Evolutionary conservation across 2,888 invertebrate species (phyloP).

Genomic region (Agrochola circellaris): DNA sequence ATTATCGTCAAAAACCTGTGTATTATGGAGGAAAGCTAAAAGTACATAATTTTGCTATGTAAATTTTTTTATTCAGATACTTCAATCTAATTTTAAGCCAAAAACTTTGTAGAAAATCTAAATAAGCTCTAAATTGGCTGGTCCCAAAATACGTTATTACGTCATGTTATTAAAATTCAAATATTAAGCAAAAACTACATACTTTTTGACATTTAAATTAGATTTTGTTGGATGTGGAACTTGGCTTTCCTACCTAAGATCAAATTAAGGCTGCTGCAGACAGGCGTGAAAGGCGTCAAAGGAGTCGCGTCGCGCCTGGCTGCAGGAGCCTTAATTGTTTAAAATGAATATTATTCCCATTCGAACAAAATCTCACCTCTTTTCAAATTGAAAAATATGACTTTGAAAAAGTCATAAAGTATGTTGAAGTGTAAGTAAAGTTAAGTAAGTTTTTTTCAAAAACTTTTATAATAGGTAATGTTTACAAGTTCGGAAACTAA

Average conservation of each 20-base stretch:
- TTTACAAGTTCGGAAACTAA: neutral
- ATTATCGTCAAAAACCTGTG: neutral
- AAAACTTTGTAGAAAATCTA: neutral
- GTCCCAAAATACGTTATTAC: neutral
- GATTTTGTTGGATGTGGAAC: neutral
- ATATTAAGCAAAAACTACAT: neutral
- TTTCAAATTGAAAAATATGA: neutral
- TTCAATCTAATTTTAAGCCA: neutral
- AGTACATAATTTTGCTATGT: neutral
- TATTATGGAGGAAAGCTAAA: neutral
- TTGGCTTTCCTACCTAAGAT: neutral
- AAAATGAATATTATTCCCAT: neutral
- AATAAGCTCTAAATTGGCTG: conserved; percentile 15
- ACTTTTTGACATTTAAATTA: conserved; percentile 6
- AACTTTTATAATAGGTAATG: no score
- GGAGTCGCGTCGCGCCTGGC: no score
- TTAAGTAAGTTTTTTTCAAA: no score
- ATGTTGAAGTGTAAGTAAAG: no score
- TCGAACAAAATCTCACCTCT: neutral
- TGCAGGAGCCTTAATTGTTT: no score
- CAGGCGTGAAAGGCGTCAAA: no score
- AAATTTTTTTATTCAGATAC: neutral
- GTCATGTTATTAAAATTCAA: neutral
- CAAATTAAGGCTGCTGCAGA: no score
- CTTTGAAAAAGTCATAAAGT: neutral